Evolutionary conservation across 2,888 invertebrate genomes (phyloP).

Genomic region (Onthophagus sagittarius): DNA sequence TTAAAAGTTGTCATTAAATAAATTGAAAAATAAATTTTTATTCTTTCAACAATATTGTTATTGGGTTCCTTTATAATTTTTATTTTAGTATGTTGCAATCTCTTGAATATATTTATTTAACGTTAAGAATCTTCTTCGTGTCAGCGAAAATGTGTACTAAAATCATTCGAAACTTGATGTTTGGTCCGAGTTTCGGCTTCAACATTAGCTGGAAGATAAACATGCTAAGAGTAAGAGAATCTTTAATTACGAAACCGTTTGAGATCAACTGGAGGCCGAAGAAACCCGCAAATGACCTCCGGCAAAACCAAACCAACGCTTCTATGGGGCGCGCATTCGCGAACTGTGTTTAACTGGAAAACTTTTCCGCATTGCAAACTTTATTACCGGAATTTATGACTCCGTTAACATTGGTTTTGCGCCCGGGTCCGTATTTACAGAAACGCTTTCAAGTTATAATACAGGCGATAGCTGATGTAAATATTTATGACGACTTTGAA

Average conservation of each 20-base stretch:
- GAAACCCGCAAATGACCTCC: conserved; percentile 6
- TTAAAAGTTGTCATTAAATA: too few species aligned
- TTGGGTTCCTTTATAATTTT: too few species aligned
- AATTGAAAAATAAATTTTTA: too few species aligned
- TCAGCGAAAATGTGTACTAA: background rate
- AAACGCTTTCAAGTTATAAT: background rate
- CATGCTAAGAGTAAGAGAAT: background rate
- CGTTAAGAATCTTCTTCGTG: background rate
- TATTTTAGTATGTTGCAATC: background rate
- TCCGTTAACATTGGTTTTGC: background rate
- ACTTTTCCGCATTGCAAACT: conserved; percentile 9
- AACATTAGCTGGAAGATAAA: background rate
- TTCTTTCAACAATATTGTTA: too few species aligned
- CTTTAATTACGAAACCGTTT: conserved; percentile 1
- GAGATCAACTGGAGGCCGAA: background rate
- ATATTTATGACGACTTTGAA: background rate
- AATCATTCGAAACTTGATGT: background rate
- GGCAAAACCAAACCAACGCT: too few species aligned
- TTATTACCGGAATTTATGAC: conserved; percentile 2
- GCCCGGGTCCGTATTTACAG: background rate
- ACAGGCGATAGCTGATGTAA: background rate
- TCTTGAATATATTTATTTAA: background rate
- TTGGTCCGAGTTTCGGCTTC: background rate
- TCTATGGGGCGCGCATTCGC: background rate
- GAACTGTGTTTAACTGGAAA: conserved; percentile 1